phyloP scores from a whole-genome alignment of 2,888 invertebrate genomes.

The Bedellia somnulentella region DNA sequence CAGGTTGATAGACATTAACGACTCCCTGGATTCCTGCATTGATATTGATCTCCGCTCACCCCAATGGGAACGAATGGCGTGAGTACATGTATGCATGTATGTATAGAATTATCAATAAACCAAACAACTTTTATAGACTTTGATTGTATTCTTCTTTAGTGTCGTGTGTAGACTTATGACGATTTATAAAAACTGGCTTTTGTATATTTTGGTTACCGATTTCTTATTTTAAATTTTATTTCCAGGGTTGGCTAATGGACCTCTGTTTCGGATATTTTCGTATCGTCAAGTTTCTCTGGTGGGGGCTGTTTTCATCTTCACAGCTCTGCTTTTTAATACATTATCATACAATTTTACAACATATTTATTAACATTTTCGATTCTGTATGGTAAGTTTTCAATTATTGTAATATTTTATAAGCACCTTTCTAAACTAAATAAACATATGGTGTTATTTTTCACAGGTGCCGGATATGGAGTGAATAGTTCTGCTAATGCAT shows the following conservation, averaged over 20 bases:
- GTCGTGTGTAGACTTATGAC: too few species aligned
- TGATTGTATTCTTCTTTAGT: too few species aligned
- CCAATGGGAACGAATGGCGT: too few species aligned
- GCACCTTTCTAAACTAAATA: background rate
- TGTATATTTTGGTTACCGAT: too few species aligned
- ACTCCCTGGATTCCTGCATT: too few species aligned
- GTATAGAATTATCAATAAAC: too few species aligned
- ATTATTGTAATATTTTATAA: background rate
- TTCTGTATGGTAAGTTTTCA: conserved; percentile 65
- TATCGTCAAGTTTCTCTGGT: conserved; percentile 68
- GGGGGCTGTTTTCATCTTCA: conserved; percentile 62
- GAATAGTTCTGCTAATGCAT: conserved; percentile 67
- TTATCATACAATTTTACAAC: conserved; percentile 65
- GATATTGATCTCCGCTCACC: too few species aligned
- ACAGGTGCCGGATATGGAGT: conserved; percentile 67
- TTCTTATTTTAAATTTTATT: too few species aligned
- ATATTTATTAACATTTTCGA: conserved; percentile 66
- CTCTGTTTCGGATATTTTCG: conserved; percentile 67
- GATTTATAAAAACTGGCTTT: too few species aligned
- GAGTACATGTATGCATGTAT: too few species aligned
- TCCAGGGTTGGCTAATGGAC: conserved; percentile 71
- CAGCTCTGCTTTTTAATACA: conserved; percentile 62
- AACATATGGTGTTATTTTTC: conserved; percentile 12
- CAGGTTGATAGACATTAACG: too few species aligned
- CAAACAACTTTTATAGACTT: too few species aligned